phyloP scores from a whole-genome alignment of 2,113 vertebrate genomes.

The Podocnemis expansa region DNA sequence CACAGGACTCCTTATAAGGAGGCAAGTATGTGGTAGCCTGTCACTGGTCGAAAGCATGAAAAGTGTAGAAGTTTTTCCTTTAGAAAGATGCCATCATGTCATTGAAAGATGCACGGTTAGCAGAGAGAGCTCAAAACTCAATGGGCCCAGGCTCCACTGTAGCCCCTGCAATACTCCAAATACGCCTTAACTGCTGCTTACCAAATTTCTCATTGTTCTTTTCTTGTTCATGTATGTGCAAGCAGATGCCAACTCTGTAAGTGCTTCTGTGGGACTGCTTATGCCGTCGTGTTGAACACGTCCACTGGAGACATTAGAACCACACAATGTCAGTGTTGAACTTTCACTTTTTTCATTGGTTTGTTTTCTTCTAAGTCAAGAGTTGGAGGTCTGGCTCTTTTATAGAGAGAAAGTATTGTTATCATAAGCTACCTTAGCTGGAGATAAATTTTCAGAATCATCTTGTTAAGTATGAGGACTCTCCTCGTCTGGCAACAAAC shows the following conservation, averaged over 20 bases:
- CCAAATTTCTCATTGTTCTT: neutral
- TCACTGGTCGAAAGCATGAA: neutral
- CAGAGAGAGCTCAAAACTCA: neutral
- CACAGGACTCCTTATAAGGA: neutral
- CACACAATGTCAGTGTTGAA: accelerated
- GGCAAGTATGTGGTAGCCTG: neutral
- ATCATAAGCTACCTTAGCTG: neutral
- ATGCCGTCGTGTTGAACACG: neutral
- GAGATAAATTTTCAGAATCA: accelerated
- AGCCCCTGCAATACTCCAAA: neutral
- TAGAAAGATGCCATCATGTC: neutral
- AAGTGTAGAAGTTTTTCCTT: neutral
- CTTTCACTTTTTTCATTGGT: neutral
- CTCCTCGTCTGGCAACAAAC: neutral
- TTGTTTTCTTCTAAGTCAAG: neutral
- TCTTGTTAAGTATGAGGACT: neutral
- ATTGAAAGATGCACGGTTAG: neutral
- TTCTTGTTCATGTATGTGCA: too few relatives aligned
- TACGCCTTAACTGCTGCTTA: neutral
- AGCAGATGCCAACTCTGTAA: neutral
- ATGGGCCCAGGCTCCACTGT: neutral
- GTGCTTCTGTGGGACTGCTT: neutral
- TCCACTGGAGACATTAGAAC: accelerated
- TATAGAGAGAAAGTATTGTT: neutral
- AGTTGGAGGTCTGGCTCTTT: accelerated